Evolutionary conservation across 2,113 vertebrate species (phyloP), one percentile per base, ranked within the genome.

Genomic region (Oenanthe oenanthe): DNA sequence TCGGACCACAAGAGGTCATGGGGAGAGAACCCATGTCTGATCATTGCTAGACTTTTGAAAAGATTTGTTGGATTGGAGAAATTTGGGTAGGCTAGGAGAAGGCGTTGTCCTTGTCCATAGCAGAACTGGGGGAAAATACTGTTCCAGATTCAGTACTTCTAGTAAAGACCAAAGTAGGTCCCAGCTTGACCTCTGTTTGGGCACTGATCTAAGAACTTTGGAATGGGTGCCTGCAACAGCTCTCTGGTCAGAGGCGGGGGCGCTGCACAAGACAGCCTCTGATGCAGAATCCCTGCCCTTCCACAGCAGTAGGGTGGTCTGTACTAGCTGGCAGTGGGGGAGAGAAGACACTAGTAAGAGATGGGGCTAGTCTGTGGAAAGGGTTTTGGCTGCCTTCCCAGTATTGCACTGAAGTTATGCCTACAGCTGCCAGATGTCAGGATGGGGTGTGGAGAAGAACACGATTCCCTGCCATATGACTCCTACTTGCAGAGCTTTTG

Each of bases 371-470:
- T 50, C 53, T 78, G 68, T 78, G 53, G 70, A 82, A 95, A 66
- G 40, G 40, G 34, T 66, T 95, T 95, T 94, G 92, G 77, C 92
- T 96, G 63, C 18, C 36, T 93, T 93, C 84, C 91, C 73, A 68
- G 32, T 15, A 73, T 66, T 74, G 51, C 73, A n/a, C 50, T 92
- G 80, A 72, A 87, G 57, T 85, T 80, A 88, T 61, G 79, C 60
- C 73, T 85, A 65, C 72, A 85, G 74, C 81, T 95, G 78, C 71
- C 92, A 95, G 63, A 77, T 91, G 57, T 91, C 66, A 89, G 57
- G 50, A 72, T 68, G 42, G 74, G 85, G 45, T 75, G 77, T 75
- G 77, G 53, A 89, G 84, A 81, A 45, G 47, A 85, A n/a, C 48
- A 47, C 0, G 0, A 22, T 29, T 85, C 61, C 13, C 45, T 81